A percentile compares a stretch with the other conserved stretches of the same genome.
phyloP scores from a whole-genome alignment of 2,888 invertebrate species.

The Linyphia triangularis region DNA sequence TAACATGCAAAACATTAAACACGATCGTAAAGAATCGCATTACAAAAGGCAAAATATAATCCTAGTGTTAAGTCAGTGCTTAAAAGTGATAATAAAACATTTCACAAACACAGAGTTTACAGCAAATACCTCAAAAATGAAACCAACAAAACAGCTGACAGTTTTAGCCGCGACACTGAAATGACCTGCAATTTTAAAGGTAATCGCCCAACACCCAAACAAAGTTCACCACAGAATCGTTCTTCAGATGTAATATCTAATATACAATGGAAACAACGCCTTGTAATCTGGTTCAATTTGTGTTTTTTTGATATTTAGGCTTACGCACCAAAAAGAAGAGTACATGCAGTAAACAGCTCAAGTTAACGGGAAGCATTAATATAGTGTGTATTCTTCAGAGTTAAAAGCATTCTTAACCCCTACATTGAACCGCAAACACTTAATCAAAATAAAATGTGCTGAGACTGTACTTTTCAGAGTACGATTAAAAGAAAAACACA shows the following conservation, averaged over 20 bases:
- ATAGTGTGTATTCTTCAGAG: conserved; percentile 22
- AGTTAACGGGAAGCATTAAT: conserved; percentile 50
- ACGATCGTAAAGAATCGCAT: not conserved
- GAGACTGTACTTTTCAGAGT: conserved; percentile 17
- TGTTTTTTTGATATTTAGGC: conserved; percentile 69
- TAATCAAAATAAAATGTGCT: conserved; percentile 19
- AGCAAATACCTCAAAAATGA: not conserved
- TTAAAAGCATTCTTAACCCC: conserved; percentile 19
- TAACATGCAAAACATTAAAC: not conserved
- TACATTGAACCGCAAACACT: conserved; percentile 19
- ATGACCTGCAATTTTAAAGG: not conserved
- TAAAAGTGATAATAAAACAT: not conserved
- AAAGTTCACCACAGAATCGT: conserved; percentile 28
- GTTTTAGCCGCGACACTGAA: conserved; percentile 41
- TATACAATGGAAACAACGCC: conserved; percentile 17
- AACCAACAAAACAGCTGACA: conserved; percentile 65
- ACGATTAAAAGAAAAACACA: conserved; percentile 59
- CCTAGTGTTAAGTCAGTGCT: not conserved
- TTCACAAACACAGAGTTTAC: not conserved
- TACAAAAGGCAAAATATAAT: not conserved
- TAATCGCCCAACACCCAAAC: not conserved
- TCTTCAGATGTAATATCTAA: not conserved
- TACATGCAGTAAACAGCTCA: conserved; percentile 53
- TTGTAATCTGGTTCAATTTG: conserved; percentile 40
- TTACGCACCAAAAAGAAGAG: conserved; percentile 66